phyloP scores from a whole-genome alignment of 1,140 invertebrate genomes.

The Mya arenaria region DNA sequence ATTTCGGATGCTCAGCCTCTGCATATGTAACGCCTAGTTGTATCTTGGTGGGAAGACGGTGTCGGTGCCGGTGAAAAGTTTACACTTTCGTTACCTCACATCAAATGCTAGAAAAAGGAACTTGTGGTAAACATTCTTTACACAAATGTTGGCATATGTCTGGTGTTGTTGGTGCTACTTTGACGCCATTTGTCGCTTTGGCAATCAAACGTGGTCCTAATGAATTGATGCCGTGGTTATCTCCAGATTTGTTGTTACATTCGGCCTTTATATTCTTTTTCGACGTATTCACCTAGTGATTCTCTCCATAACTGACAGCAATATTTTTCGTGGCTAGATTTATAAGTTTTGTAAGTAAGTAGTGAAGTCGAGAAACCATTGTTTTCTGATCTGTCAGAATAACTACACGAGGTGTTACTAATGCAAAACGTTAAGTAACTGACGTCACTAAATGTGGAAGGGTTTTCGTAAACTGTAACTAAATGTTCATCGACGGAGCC shows the following conservation, averaged over 20 bases:
- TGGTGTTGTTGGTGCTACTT: neutral
- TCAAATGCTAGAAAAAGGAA: constrained; percentile 7
- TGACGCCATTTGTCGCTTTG: constrained; percentile 1
- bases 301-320: neutral
- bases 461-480: constrained; percentile 7
- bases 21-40: constrained; percentile 58
- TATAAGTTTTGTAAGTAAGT: too few species aligned
- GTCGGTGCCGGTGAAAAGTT: neutral
- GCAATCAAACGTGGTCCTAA: constrained; percentile 26
- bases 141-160: constrained; percentile 37
- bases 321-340: neutral
- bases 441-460: neutral
- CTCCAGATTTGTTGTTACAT: neutral
- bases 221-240: constrained; percentile 12
- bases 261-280: neutral
- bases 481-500: constrained; percentile 36
- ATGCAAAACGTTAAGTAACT: neutral
- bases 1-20: constrained; percentile 22
- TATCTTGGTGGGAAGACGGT: constrained; percentile 53
- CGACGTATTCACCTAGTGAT: neutral
- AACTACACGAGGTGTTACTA: neutral
- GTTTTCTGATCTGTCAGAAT: neutral
- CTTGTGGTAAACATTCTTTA: constrained; percentile 38
- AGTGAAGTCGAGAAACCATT: neutral
- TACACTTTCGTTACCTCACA: neutral